Evolutionary conservation across 2,888 invertebrate genomes (phyloP), one percentile per base, ranked within the genome.

Genomic region (Pterostichus madidus): DNA sequence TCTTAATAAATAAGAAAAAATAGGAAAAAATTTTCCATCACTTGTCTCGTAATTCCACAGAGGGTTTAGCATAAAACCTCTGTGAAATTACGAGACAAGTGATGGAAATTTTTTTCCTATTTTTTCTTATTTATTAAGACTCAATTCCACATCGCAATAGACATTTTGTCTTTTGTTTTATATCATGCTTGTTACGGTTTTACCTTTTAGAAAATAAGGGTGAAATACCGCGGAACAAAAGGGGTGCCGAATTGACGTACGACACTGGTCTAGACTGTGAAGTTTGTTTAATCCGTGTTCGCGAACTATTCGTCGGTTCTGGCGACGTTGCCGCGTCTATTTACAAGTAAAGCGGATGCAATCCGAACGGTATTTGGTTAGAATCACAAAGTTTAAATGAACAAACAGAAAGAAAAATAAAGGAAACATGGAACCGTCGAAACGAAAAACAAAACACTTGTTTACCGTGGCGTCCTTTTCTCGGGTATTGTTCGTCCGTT

Each of bases 381-480:
- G 81, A 81, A 81, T 81, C 81, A 81, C 81, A 81, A 81, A 81
- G 81, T 81, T 81, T 73, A 81, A 81, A 81, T 81, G 81, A 81
- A 81, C 81, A 81, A 81, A 81, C 75, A 81, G 56, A 73, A 81
- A 61, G 75, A 81, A 81, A 80, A 81, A 75, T 46, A 81, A 81
- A 75, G 61, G 56, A 77, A 56, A n/a, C 39, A 39, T 56, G 39
- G 56, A 53, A 53, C 56, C 56, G 13, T 32, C 52, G 56, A 56
- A 56, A 77, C 39, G 77, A 77, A 77, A 77, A 77, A 77, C 56
- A 77, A 77, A 77, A 77, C 77, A 77, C 79, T 79, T 68, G 78
- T 59, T 78, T 59, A 78, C 71, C 15, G 11, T 75, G 6, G 24
- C 52, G 13, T 75, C 75, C 75, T 75, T 75, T 31, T 75, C 75